These are phyloP conservation scores for Pterobdella sp. DNA, from an alignment of 2,888 invertebrate genomes.

Conservation along the genomic window DNA sequence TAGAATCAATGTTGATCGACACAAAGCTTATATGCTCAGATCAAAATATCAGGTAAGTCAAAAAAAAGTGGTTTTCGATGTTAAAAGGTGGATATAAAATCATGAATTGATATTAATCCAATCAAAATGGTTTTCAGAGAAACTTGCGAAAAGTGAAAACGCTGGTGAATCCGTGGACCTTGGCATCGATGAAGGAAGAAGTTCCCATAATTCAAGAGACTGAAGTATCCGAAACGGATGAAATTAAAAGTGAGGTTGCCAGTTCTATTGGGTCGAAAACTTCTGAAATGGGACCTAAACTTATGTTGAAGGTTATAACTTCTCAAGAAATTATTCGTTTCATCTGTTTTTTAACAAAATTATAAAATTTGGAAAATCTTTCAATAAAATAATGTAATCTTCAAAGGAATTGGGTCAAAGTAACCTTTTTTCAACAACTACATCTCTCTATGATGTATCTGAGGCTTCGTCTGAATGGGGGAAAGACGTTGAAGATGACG, in stretches of 20 bases:
- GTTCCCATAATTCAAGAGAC: slow-evolving; percentile 21
- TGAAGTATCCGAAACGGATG: slow-evolving; percentile 15
- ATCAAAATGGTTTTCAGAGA: slow-evolving; percentile 37
- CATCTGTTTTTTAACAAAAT: too few relatives aligned
- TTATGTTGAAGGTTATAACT: slow-evolving; percentile 20
- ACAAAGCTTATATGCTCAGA: slow-evolving; percentile 40
- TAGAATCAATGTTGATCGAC: slow-evolving; percentile 40
- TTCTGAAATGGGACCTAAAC: slow-evolving; percentile 27
- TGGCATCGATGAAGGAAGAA: slow-evolving; percentile 40
- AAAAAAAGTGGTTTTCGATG: neutral
- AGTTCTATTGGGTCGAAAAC: slow-evolving; percentile 22
- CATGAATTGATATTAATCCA: neutral
- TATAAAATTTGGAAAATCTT: too few relatives aligned
- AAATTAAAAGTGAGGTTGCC: slow-evolving; percentile 25
- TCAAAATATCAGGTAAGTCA: slow-evolving; percentile 38
- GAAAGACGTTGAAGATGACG: slow-evolving; percentile 47
- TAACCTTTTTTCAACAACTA: slow-evolving; percentile 30
- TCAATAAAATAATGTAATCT: neutral
- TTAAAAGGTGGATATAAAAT: neutral
- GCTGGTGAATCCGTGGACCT: slow-evolving; percentile 41
- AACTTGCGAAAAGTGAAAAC: slow-evolving; percentile 39
- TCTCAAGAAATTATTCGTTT: neutral
- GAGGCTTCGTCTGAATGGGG: slow-evolving; percentile 38
- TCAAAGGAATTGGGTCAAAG: slow-evolving; percentile 36
- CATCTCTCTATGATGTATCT: slow-evolving; percentile 35